Conservation (phyloP, 2,888 invertebrate genomes). For the Paralinhomoeus sp. region DNA sequence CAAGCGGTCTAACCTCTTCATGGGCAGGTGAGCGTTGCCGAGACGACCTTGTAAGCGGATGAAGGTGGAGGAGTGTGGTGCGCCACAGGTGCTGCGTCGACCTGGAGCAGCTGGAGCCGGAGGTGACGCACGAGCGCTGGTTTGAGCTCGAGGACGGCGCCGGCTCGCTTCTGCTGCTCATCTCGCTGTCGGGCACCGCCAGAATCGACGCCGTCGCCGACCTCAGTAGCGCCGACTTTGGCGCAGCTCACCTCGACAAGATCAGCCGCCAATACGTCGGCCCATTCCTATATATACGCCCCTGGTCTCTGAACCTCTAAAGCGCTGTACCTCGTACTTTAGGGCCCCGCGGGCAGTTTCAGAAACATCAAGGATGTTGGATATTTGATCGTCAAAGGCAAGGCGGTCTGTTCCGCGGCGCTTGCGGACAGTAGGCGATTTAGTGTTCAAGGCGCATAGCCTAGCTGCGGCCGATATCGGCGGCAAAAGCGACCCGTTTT, state of each 20-base stretch:
- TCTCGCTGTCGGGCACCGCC: slow-evolving; percentile 80
- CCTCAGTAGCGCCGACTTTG: slow-evolving; percentile 59
- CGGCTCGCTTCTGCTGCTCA: slow-evolving; percentile 44
- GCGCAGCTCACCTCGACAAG: slow-evolving; percentile 41
- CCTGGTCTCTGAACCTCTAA: too few relatives aligned
- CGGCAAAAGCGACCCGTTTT: slow-evolving; percentile 84
- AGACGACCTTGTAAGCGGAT: too few relatives aligned
- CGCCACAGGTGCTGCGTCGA: slow-evolving; percentile 52
- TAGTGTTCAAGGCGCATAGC: slow-evolving; percentile 53
- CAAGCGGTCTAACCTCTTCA: slow-evolving; percentile 20
- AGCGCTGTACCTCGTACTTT: too few relatives aligned
- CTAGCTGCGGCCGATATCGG: slow-evolving; percentile 81
- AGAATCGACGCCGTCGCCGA: slow-evolving; percentile 77
- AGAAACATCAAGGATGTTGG: slow-evolving; percentile 64
- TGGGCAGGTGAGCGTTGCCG: slow-evolving; percentile 1
- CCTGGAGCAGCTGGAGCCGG: slow-evolving; percentile 55
- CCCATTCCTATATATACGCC: too few relatives aligned
- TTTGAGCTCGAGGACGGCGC: slow-evolving; percentile 60
- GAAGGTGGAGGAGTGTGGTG: too few relatives aligned
- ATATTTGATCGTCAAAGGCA: slow-evolving; percentile 63
- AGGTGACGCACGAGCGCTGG: slow-evolving; percentile 72
- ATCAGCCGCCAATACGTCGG: slow-evolving; percentile 39
- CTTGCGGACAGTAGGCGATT: slow-evolving; percentile 7
- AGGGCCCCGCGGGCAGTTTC: slow-evolving; percentile 46
- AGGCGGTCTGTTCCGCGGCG: too few relatives aligned